Percentiles rank a stretch among this genome's conserved stretches.
Evolutionary conservation across 2,797 vertebrate species (phyloP).

Genomic region (Coreius guichenoti): DNA sequence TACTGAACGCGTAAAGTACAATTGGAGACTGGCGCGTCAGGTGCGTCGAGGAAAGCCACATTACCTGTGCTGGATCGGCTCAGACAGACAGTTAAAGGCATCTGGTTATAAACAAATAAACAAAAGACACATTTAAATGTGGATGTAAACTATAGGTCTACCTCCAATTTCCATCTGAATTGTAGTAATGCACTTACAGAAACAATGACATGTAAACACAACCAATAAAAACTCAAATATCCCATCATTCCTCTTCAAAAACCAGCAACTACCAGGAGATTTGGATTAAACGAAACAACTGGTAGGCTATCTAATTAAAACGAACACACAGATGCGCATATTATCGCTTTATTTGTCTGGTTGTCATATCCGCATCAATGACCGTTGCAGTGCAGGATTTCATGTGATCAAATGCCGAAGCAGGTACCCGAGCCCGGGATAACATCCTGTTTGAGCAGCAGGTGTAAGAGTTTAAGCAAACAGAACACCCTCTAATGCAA

Average conservation of each 20-base stretch:
- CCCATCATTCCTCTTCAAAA: slow-evolving; percentile 28
- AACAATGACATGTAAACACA: slow-evolving; percentile 27
- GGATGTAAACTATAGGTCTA: not conserved
- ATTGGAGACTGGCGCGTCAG: slow-evolving; percentile 66
- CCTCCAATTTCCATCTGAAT: not conserved
- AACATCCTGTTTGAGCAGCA: slow-evolving; percentile 76
- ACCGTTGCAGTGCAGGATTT: not conserved
- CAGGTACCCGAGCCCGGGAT: slow-evolving; percentile 63
- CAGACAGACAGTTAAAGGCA: not conserved
- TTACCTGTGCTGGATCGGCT: slow-evolving; percentile 51
- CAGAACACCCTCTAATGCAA: slow-evolving; percentile 69
- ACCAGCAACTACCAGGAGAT: not conserved
- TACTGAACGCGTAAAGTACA: slow-evolving; percentile 70
- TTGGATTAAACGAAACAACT: not conserved
- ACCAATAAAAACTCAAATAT: not conserved
- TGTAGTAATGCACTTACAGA: slow-evolving; percentile 35
- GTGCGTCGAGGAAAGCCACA: slow-evolving; percentile 77
- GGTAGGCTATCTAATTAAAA: not conserved
- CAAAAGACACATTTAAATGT: not conserved
- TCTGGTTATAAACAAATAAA: slow-evolving; percentile 39
- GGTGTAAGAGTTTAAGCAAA: slow-evolving; percentile 66
- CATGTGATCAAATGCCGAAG: slow-evolving; percentile 3
- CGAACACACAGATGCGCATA: not conserved
- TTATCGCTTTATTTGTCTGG: slow-evolving; percentile 5
- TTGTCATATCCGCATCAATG: not conserved